Evolutionary conservation across 2,888 invertebrate genomes (phyloP).

Genomic region (Sepiola atlantica): DNA sequence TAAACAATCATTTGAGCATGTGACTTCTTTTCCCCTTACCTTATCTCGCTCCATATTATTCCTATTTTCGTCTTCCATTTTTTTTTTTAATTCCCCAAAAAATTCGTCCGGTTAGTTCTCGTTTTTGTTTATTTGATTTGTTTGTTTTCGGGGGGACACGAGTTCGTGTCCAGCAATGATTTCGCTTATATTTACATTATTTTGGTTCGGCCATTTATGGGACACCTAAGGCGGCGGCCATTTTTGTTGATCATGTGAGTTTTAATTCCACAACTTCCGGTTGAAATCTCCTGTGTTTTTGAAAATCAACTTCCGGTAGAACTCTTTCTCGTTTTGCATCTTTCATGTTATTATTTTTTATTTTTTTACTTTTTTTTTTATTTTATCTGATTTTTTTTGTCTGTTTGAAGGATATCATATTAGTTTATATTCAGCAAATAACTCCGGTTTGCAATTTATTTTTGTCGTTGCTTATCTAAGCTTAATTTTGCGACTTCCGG

Average conservation of each 20-base stretch:
- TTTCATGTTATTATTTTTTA: no score
- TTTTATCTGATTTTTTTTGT: no score
- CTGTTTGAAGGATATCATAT: no score
- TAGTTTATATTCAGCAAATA: no score
- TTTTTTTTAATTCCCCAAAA: neutral
- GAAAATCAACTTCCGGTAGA: neutral
- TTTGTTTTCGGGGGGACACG: neutral
- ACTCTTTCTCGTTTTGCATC: no score
- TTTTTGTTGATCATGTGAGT: conserved; percentile 47
- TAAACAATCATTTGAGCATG: neutral
- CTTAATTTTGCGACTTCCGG: neutral
- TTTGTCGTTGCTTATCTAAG: conserved; percentile 42
- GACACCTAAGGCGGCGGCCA: conserved; percentile 10
- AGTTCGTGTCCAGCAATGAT: neutral
- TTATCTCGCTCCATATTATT: neutral
- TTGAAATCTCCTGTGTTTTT: neutral
- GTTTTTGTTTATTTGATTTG: neutral
- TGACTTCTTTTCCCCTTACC: neutral
- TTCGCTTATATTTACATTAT: neutral
- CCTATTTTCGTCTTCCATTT: neutral
- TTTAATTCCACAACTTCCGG: neutral
- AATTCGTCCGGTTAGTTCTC: neutral
- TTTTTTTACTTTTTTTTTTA: no score
- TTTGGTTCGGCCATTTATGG: neutral
- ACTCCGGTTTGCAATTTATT: no score